Evolutionary conservation across 2,797 vertebrate species (phyloP), one percentile per base, ranked within the genome.

Genomic region (Coregonus ussuriensis): DNA sequence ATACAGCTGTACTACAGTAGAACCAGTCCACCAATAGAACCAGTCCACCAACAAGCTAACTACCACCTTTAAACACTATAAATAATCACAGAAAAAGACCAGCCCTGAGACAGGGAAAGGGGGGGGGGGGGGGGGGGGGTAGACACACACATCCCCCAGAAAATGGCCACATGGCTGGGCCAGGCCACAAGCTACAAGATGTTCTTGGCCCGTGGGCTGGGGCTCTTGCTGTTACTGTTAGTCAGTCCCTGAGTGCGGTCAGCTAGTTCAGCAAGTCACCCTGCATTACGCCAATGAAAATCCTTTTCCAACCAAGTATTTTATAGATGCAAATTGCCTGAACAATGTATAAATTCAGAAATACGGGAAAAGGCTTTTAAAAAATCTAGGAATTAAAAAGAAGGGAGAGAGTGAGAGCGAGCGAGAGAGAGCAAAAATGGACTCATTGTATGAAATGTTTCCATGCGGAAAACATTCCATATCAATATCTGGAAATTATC

Each of bases 111-210:
- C 79, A 88, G 87, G 79, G 65, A 79, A 53, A 74, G 41, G 69
- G 25, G 29, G 71, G 69, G 83, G 25, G 29, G 71, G 69, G 83
- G 25, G 25, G 25, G 25, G 25, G 25, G 25, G 1, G 25, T 25
- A 25, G 25, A 21, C 56, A n/a, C 4, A 62, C 18, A 21, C 3
- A 18, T 6, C 68, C 71, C 59, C 69, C 70, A 6, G 31, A 79
- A 86, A 75, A 77, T 78, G 83, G 82, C 85, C 79, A 85, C 82
- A 85, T 83, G 79, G 85, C 77, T 73, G 84, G 82, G 77, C 83
- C 89, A 86, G 84, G 84, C 86, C 87, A 85, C 88, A 91, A 87
- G 89, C 88, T 89, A 87, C 84, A 77, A 85, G 86, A 89, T 88
- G 86, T 86, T 87, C 86, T 88, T 86, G 87, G 89, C 83, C 81